These are phyloP conservation scores for Nasonia longicornis DNA, from an alignment of 1,140 invertebrate genomes.

Conservation along the genomic window DNA sequence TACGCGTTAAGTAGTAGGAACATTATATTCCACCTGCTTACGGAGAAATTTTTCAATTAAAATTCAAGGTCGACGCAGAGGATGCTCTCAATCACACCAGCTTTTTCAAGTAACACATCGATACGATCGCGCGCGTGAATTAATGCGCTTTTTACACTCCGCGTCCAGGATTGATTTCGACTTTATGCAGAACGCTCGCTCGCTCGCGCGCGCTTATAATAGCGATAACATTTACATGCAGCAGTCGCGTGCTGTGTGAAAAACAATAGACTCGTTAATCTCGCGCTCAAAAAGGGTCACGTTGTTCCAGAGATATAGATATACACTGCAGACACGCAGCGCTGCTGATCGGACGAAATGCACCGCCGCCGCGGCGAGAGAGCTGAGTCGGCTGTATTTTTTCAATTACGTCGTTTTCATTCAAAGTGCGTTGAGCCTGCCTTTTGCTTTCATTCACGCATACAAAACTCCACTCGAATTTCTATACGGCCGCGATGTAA, in stretches of 20 bases:
- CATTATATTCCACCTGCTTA: background rate
- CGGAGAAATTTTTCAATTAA: constrained; percentile 33
- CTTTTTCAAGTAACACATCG: background rate
- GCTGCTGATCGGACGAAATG: background rate
- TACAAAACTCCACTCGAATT: background rate
- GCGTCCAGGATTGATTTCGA: background rate
- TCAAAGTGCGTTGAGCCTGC: background rate
- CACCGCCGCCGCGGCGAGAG: background rate
- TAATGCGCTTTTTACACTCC: background rate
- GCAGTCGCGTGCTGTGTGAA: background rate
- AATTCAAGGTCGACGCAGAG: constrained; percentile 3
- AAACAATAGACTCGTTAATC: constrained; percentile 17
- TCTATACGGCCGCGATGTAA: background rate
- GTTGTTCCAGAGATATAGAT: background rate
- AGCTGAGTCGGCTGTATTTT: background rate
- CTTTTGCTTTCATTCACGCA: background rate
- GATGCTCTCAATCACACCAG: background rate
- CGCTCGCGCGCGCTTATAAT: background rate
- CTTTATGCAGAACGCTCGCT: background rate
- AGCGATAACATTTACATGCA: background rate
- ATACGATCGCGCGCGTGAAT: background rate
- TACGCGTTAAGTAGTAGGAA: background rate
- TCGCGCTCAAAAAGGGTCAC: background rate
- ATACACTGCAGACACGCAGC: too few species aligned
- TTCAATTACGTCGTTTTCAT: background rate